Percentiles rank a stretch among this genome's conserved stretches.
Evolutionary conservation across 2,888 invertebrate genomes (phyloP).

Genomic region (Pecten maximus): DNA sequence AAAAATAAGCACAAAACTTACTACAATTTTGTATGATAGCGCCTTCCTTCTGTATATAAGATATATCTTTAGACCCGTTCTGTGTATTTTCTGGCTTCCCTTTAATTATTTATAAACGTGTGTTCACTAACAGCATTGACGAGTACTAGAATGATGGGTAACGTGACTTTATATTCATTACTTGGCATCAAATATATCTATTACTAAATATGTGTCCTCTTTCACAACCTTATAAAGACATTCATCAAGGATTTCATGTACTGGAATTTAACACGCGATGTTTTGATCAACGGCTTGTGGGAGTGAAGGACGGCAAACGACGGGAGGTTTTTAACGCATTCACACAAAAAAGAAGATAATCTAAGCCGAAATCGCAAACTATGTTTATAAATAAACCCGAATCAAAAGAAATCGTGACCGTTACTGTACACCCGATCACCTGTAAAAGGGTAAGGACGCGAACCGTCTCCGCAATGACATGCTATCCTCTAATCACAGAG

Average conservation of each 20-base stretch:
- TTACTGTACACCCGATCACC: background rate
- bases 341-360: background rate
- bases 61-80: no score
- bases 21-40: no score
- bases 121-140: no score
- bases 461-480: background rate
- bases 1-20: no score
- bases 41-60: no score
- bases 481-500: background rate
- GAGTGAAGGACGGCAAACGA: background rate
- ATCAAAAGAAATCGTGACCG: conserved; percentile 9
- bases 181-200: no score
- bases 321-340: background rate
- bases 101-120: no score
- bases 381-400: background rate
- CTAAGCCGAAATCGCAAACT: background rate
- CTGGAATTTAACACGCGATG: background rate
- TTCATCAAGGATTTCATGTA: background rate
- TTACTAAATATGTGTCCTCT: no score
- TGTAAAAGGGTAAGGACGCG: background rate
- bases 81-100: no score
- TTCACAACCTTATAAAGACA: no score
- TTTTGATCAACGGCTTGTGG: background rate
- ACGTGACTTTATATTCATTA: no score
- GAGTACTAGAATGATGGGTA: no score